Percentiles rank a stretch among this genome's conserved stretches.
Conservation (phyloP, 2,797 vertebrate genomes). For the Pyrocephalus nanus region DNA sequence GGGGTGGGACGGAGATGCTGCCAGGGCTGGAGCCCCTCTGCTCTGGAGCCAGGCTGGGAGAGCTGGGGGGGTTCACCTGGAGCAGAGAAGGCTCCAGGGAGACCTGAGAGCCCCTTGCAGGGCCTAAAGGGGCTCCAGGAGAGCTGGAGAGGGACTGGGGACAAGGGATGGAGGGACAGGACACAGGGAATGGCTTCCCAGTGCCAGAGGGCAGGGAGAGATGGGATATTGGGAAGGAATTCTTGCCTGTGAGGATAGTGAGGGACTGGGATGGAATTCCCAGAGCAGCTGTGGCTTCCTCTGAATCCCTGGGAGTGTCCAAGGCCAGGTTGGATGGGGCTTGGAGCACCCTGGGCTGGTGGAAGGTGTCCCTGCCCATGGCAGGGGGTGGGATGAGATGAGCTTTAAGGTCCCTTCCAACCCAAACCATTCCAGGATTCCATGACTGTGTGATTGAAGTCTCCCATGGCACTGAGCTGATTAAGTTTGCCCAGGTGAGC, state of each 20-base stretch:
- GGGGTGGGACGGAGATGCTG: neutral
- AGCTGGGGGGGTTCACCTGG: neutral
- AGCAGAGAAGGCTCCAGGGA: neutral
- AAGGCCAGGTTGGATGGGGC: neutral
- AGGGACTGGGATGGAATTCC: neutral
- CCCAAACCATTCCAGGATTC: neutral
- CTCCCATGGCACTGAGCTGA: neutral
- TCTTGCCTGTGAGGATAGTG: accelerated
- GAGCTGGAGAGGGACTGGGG: neutral
- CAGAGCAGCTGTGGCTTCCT: neutral
- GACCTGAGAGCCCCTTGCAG: neutral
- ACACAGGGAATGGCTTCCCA: too few species aligned
- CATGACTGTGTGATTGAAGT: neutral
- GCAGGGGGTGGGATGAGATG: accelerated
- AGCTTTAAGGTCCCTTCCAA: accelerated
- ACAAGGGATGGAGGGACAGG: neutral
- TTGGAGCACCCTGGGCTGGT: neutral
- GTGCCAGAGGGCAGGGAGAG: neutral
- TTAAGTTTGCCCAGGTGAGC: accelerated
- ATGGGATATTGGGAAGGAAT: neutral
- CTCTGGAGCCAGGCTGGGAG: neutral
- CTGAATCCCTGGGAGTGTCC: neutral
- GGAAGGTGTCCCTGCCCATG: neutral
- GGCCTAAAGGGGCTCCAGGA: neutral
- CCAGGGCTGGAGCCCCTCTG: neutral